Conservation (phyloP, 2,113 vertebrate genomes). For the Chiloscyllium plagiosum region DNA sequence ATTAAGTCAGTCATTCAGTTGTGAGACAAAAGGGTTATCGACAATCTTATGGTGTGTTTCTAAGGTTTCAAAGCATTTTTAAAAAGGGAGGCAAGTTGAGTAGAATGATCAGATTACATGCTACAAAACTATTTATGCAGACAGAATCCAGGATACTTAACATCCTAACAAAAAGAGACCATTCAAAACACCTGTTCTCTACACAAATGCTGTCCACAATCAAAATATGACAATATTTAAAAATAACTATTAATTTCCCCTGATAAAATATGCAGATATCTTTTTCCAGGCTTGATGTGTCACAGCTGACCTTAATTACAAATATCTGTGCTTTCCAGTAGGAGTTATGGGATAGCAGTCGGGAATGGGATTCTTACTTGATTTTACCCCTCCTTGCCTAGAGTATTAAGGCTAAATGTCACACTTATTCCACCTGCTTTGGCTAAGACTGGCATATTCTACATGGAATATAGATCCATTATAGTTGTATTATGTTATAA, state of each 20-base stretch:
- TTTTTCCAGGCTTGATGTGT: background rate
- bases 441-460: too few species aligned
- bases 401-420: too few species aligned
- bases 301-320: background rate
- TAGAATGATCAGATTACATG: background rate
- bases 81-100: background rate
- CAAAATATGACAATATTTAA: too few species aligned
- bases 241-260: background rate
- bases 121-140: background rate
- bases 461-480: too few species aligned
- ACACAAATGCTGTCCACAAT: background rate
- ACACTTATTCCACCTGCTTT: too few species aligned
- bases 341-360: background rate
- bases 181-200: background rate
- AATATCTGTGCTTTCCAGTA: background rate
- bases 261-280: background rate
- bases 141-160: background rate
- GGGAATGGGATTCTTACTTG: background rate
- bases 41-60: background rate
- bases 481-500: too few species aligned
- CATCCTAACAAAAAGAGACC: background rate
- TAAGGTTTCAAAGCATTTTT: background rate
- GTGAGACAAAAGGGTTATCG: background rate
- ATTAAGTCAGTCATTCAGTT: background rate
- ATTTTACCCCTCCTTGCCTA: background rate